Percentiles rank a stretch among this genome's conserved stretches.
Conservation (phyloP, 2,797 vertebrate genomes). For the Chelidonichthys spinosus region DNA sequence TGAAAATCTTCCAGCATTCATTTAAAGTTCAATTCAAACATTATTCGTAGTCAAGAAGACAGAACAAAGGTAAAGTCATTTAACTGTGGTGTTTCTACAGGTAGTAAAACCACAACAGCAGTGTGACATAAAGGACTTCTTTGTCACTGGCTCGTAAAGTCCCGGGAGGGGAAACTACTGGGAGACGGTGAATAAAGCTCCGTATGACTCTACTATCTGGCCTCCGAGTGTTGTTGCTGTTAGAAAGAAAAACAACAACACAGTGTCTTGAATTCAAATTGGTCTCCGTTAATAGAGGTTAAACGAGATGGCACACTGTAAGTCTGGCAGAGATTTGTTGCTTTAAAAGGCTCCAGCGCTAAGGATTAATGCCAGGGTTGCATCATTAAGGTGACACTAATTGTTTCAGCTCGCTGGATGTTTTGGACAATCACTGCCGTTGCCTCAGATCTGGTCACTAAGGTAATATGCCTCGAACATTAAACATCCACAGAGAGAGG, state of each 20-base stretch:
- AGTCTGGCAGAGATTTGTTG: slow-evolving; percentile 69
- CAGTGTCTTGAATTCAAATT: slow-evolving; percentile 78
- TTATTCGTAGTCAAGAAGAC: background rate
- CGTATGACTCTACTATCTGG: slow-evolving; percentile 62
- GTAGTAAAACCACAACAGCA: slow-evolving; percentile 54
- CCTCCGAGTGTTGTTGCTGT: slow-evolving; percentile 42
- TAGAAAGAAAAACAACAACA: slow-evolving; percentile 53
- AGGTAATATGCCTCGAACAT: slow-evolving; percentile 74
- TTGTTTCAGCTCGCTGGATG: slow-evolving; percentile 67
- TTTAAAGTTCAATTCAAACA: background rate
- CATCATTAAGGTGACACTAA: slow-evolving; percentile 67
- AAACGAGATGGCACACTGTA: slow-evolving; percentile 69
- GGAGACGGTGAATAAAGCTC: slow-evolving; percentile 67
- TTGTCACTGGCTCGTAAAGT: slow-evolving; percentile 62
- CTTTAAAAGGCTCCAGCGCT: slow-evolving; percentile 55
- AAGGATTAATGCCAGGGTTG: slow-evolving; percentile 56
- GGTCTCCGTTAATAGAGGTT: slow-evolving; percentile 60
- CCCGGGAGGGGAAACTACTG: slow-evolving; percentile 51
- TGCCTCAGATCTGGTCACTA: slow-evolving; percentile 85
- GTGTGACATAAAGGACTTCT: slow-evolving; percentile 53
- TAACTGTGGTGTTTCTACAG: slow-evolving; percentile 33
- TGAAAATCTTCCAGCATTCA: background rate
- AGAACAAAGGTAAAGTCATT: background rate
- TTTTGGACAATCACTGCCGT: slow-evolving; percentile 70
- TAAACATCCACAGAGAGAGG: slow-evolving; percentile 68